These are phyloP conservation scores for Gouania willdenowi DNA, from an alignment of 2,797 vertebrate species.

Conservation along the genomic window DNA sequence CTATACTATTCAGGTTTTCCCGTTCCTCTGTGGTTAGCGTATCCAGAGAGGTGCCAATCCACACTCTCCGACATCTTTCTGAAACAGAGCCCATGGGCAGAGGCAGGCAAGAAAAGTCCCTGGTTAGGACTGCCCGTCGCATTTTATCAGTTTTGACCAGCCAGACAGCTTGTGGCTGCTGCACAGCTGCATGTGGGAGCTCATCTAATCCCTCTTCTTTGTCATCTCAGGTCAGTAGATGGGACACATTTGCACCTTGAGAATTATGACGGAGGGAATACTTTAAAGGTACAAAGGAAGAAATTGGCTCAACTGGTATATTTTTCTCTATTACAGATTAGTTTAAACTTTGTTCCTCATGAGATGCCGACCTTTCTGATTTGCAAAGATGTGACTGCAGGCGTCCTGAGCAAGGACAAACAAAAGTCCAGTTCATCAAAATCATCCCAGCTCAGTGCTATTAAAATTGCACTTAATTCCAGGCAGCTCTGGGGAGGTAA, in stretches of 20 bases:
- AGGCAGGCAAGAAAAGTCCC: conserved; percentile 52
- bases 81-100: conserved; percentile 42
- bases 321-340: conserved; percentile 14
- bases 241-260: conserved; percentile 45
- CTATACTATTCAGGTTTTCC: conserved; percentile 22
- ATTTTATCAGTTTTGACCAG: conserved; percentile 78
- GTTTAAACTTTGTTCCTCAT: conserved; percentile 24
- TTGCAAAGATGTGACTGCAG: neutral
- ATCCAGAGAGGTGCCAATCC: conserved; percentile 61
- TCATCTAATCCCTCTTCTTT: conserved; percentile 64
- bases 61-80: conserved; percentile 40
- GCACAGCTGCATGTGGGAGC: conserved; percentile 39
- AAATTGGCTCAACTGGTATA: conserved; percentile 19
- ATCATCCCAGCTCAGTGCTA: conserved; percentile 18
- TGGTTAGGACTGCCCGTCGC: conserved; percentile 46
- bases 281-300: conserved; percentile 55
- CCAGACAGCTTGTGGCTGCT: conserved; percentile 49
- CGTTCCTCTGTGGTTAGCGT: conserved; percentile 36
- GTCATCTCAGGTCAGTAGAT: conserved; percentile 60
- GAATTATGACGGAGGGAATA: conserved; percentile 64
- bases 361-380: conserved; percentile 24
- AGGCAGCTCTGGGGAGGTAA: conserved; percentile 32
- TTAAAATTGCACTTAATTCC: conserved; percentile 55
- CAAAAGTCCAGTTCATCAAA: conserved; percentile 15
- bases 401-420: neutral